Evolutionary conservation across 2,888 invertebrate species (phyloP).

Genomic region (Hypomecis punctinalis): DNA sequence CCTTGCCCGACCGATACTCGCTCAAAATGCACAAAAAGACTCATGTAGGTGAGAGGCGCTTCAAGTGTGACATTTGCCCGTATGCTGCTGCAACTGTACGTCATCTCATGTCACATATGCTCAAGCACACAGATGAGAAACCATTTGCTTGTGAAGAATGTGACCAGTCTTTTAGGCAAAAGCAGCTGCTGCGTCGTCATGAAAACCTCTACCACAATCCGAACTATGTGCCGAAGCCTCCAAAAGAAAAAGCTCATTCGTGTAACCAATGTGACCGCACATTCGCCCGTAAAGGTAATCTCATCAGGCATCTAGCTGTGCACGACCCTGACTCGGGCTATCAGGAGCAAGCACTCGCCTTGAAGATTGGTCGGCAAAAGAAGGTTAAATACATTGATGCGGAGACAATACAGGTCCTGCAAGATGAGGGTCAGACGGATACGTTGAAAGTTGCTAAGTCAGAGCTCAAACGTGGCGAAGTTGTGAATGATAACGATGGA

Average conservation of each 20-base stretch:
- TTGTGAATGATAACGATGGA: slow-evolving; percentile 68
- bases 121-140: slow-evolving; percentile 97
- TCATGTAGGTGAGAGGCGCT: slow-evolving; percentile 98
- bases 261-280: slow-evolving; percentile 92
- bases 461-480: slow-evolving; percentile 64
- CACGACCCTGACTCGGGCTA: slow-evolving; percentile 94
- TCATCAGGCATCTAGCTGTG: slow-evolving; percentile 95
- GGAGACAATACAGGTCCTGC: slow-evolving; percentile 45
- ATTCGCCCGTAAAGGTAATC: slow-evolving; percentile 95
- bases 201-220: slow-evolving; percentile 97
- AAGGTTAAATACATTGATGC: slow-evolving; percentile 88
- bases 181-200: slow-evolving; percentile 95
- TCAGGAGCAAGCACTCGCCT: slow-evolving; percentile 89
- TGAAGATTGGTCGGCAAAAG: slow-evolving; percentile 92
- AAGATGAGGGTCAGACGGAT: slow-evolving; percentile 20
- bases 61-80: slow-evolving; percentile 96
- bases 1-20: slow-evolving; percentile 95
- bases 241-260: slow-evolving; percentile 95
- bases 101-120: slow-evolving; percentile 97
- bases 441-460: slow-evolving; percentile 57
- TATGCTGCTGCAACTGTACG: slow-evolving; percentile 97
- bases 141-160: slow-evolving; percentile 96
- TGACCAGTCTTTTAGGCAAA: slow-evolving; percentile 94
- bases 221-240: slow-evolving; percentile 93
- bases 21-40: slow-evolving; percentile 90